Base-by-base conservation (phyloP, 2,888 invertebrate species). In the Agapostemon virescens region DNA sequence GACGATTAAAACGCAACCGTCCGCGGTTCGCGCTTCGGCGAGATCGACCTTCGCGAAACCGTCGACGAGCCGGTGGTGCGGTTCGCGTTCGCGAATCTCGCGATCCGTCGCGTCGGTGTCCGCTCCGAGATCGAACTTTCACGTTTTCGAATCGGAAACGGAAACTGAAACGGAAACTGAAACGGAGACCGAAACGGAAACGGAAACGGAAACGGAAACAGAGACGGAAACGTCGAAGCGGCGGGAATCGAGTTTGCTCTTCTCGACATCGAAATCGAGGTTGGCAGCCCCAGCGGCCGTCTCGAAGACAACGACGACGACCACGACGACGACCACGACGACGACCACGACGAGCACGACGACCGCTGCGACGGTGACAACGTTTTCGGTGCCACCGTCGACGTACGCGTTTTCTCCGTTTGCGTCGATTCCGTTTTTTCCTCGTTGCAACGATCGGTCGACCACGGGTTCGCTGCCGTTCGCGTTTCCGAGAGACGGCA, bases 291-390 rank as follows among this genome's bases (percentile, higher is more conserved):
- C 20, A 4, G 69, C 64, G 11, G 63, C 84, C 15, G 55, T 6
- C 1, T 26, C 55, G 42, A 69, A 83, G 79, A 68, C 49, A 20
- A 0, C 42, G 45, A 45, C 45, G 2, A n/a, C 45, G 45, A 4
- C 81, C 42, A 69, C 82, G 78, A 30, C 82, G 64, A 49, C 84
- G 66, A 33, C 66, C 58, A 9, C 30, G 36, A 15, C 38, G 40
- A 73, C 79, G 81, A 0, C 42, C 20, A 45, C 45, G 2, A n/a
- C 45, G 45, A 4, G 81, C 42, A 69, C 82, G 78, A 30, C 82
- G 64, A 49, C 84, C n/a, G n/a, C n/a, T n/a, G n/a, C n/a, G 66
- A 33, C 66, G 64, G 7, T 26, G 36, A 15, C 38, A 33, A 73
- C 79, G 81, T 78, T 72, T 74, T 71, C 82, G n/a, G 58, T 69